Evolutionary conservation across 2,113 vertebrate genomes (phyloP), one percentile per base, ranked within the genome.

Genomic region (Bubo blakistoni): DNA sequence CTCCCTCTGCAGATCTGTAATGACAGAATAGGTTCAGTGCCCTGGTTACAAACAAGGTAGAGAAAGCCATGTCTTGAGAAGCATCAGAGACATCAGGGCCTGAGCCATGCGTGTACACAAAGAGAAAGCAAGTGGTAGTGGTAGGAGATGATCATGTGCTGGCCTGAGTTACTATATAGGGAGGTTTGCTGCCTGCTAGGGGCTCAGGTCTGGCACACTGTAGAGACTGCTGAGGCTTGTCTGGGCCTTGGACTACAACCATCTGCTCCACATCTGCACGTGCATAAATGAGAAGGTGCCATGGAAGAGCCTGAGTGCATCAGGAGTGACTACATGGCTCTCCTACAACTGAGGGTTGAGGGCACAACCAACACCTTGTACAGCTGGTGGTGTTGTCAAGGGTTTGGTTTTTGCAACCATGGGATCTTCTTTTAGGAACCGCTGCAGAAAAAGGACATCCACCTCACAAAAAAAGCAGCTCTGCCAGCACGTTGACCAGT

Each of bases 311-410:
- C 40, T 34, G 18, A 65, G 47, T 47, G 11, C n/a, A 57, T 49
- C 29, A 34, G 16, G 42, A 66, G 13, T 57, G 42, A 74, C 34
- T 26, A 18, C 46, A 47, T 21, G 46, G 46, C 4, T 47, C 46
- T 47, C 20, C 46, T 47, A 21, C 46, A 47, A 47, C 9, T 47
- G 46, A 57, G 6, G 29, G 17, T 19, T 57, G 61, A 49, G 18
- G 42, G 24, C n/a, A 66, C 0, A 2, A 66, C 34, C 11, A 57
- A 40, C 59, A 66, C 34, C 17, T 47, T 0, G 1, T 65, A 22
- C 32, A 73, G 38, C 16, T 84, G 20, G 16, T 30, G 10, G 8
- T 26, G 10, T 32, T 85, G 13, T 30, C 38, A 85, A 62, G 20
- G 81, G 36, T 63, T 38, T 55, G 34, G 16, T 34, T 55, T 63